Evolutionary conservation across 2,113 vertebrate species (phyloP).

Genomic region (Alces alces): DNA sequence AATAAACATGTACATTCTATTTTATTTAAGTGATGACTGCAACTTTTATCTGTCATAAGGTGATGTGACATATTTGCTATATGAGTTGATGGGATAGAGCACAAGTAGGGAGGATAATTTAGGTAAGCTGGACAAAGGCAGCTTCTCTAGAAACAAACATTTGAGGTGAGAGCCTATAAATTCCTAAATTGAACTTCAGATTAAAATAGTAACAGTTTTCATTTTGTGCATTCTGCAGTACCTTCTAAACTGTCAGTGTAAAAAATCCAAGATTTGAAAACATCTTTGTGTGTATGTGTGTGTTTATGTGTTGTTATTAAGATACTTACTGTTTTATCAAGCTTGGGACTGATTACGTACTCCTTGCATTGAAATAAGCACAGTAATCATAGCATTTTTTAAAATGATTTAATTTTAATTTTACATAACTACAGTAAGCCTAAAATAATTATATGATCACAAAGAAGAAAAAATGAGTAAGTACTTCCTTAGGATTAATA

Average conservation of each 20-base stretch:
- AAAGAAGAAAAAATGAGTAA: constrained; percentile 40
- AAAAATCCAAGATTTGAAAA: constrained; percentile 1
- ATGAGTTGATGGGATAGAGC: not conserved
- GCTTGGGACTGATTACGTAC: constrained; percentile 3
- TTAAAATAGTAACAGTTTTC: not conserved
- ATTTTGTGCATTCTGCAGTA: not conserved
- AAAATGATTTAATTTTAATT: constrained; percentile 8
- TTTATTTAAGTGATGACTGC: not conserved
- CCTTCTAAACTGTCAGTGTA: not conserved
- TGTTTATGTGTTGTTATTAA: not conserved
- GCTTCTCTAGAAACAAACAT: not conserved
- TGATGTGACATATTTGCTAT: not conserved
- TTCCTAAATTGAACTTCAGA: not conserved
- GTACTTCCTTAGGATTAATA: constrained; percentile 35
- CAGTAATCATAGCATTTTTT: constrained; percentile 7
- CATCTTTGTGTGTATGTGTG: not conserved
- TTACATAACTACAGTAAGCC: not conserved
- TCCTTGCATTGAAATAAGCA: not conserved
- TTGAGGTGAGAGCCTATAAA: not conserved
- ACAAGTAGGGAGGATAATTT: not conserved
- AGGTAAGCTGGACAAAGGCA: not conserved
- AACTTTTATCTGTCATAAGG: not conserved
- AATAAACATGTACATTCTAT: not conserved
- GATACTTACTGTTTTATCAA: not conserved
- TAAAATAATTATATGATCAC: constrained; percentile 46